Evolutionary conservation across 1,140 invertebrate genomes (phyloP).

Genomic region (Andrena cerasifolii): DNA sequence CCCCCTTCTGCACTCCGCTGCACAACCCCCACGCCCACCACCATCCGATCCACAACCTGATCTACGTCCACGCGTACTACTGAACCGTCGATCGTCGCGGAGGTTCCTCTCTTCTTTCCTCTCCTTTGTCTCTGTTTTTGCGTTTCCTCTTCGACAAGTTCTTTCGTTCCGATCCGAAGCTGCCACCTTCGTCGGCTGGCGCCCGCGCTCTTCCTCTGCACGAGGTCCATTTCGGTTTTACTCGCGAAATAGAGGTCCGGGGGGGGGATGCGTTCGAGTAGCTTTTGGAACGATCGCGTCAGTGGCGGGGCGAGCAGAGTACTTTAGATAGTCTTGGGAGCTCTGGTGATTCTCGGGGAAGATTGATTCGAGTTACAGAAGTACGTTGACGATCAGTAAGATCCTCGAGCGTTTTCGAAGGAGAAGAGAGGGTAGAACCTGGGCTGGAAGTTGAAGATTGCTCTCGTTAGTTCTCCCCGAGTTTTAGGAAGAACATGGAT

Average conservation of each 20-base stretch:
- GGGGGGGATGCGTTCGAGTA: too few relatives aligned
- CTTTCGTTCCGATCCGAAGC: too few relatives aligned
- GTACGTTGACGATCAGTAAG: slow-evolving; percentile 7
- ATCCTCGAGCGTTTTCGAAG: slow-evolving; percentile 4
- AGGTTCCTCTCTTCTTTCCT: slow-evolving; percentile 9
- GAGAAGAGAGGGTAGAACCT: slow-evolving; percentile 24
- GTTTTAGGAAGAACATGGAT: background rate
- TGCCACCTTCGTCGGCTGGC: too few relatives aligned
- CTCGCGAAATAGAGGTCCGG: too few relatives aligned
- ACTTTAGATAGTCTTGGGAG: too few relatives aligned
- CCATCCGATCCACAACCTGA: slow-evolving; percentile 80
- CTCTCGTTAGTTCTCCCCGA: background rate
- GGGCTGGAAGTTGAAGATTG: slow-evolving; percentile 54
- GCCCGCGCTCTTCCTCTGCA: too few relatives aligned
- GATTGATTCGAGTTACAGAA: background rate
- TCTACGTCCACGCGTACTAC: slow-evolving; percentile 82
- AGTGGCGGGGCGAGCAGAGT: too few relatives aligned
- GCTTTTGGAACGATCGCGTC: too few relatives aligned
- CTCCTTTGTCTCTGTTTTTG: background rate
- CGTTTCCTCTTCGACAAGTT: background rate
- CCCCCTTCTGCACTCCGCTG: slow-evolving; percentile 77
- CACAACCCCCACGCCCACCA: slow-evolving; percentile 76
- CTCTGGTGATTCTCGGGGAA: too few relatives aligned
- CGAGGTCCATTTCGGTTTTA: too few relatives aligned
- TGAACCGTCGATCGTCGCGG: slow-evolving; percentile 59